Conservation (phyloP, 2,113 vertebrate species). For the Panurus biarmicus region DNA sequence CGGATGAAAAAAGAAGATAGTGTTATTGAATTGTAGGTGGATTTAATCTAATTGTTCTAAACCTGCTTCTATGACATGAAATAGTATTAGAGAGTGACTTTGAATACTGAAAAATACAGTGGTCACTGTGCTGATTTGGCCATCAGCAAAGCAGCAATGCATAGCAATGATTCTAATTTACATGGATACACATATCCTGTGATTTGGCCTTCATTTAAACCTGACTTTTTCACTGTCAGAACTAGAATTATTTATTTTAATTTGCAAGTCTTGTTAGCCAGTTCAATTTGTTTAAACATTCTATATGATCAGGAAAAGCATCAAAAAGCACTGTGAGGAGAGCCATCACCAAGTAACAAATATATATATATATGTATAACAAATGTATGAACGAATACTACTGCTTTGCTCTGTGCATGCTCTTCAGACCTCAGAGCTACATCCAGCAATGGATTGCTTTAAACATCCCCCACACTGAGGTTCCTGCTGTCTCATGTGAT, state of each 20-base stretch:
- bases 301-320: background rate
- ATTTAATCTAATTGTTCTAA: background rate
- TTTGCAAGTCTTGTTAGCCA: background rate
- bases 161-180: background rate
- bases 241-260: background rate
- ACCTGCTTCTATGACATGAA: background rate
- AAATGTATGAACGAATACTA: background rate
- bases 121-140: background rate
- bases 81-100: background rate
- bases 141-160: background rate
- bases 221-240: background rate
- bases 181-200: background rate
- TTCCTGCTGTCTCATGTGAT: background rate
- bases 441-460: background rate
- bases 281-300: background rate
- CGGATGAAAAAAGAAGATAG: background rate
- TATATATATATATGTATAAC: background rate
- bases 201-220: background rate
- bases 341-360: background rate
- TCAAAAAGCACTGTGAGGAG: background rate
- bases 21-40: background rate
- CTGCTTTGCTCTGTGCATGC: background rate
- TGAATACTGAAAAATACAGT: background rate
- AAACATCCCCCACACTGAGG: background rate
- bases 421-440: background rate